These are phyloP conservation scores for Amblyraja radiata DNA, from an alignment of 2,797 vertebrate species.

Conservation along the genomic window DNA sequence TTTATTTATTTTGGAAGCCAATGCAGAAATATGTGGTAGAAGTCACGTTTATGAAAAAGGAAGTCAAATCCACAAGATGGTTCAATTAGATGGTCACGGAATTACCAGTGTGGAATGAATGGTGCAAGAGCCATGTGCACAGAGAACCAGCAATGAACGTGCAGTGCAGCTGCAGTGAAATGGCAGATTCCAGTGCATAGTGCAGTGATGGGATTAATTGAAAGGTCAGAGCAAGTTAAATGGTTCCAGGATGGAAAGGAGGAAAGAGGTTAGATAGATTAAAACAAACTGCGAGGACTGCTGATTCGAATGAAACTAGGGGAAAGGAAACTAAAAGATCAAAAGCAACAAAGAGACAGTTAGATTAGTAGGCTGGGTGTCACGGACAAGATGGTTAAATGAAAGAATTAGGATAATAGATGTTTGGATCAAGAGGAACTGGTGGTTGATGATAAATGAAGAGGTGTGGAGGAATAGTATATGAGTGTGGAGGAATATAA, in stretches of 20 bases:
- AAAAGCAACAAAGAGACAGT: not conserved
- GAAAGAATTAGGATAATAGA: too few species aligned
- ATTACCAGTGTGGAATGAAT: not conserved
- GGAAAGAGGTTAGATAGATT: not conserved
- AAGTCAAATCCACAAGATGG: not conserved
- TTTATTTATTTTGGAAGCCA: not conserved
- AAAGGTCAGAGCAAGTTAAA: not conserved
- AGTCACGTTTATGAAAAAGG: not conserved
- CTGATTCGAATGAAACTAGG: not conserved
- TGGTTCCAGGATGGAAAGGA: not conserved
- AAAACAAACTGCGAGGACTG: not conserved
- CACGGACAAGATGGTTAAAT: not conserved
- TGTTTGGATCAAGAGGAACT: too few species aligned
- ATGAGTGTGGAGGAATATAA: too few species aligned
- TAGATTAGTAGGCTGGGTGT: not conserved
- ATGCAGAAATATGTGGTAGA: not conserved
- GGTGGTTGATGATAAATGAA: too few species aligned
- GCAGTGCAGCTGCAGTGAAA: not conserved
- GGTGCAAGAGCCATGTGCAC: not conserved
- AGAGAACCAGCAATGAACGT: not conserved
- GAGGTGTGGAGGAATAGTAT: too few species aligned
- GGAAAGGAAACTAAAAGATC: not conserved
- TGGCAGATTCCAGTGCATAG: not conserved
- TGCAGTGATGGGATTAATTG: not conserved
- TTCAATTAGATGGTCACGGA: not conserved